phyloP scores from a whole-genome alignment of 2,888 invertebrate species.

The Drosophila gaucha region DNA sequence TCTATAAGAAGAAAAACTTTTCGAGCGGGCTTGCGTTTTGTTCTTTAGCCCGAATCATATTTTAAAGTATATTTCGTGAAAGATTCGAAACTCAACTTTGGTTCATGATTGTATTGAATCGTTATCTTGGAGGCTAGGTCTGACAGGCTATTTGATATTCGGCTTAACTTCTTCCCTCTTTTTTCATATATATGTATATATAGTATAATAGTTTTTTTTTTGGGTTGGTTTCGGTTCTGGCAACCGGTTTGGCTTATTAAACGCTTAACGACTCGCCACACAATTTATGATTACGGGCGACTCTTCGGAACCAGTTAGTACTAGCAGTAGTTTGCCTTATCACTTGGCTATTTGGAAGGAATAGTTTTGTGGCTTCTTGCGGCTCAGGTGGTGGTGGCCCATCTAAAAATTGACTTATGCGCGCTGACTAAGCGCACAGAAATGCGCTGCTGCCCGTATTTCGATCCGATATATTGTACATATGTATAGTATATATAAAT shows the following conservation, averaged over 20 bases:
- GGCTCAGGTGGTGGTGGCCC: conserved; percentile 1
- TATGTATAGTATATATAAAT: neutral
- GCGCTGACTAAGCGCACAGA: conserved; percentile 48
- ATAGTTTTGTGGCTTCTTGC: conserved; percentile 5
- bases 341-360: conserved; percentile 43
- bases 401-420: conserved; percentile 10
- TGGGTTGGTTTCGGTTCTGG: conserved; percentile 11
- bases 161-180: neutral
- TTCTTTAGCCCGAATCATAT: too few species aligned
- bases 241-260: conserved; percentile 54
- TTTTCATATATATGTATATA: neutral
- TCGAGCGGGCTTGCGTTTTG: too few species aligned
- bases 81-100: too few species aligned
- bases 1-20: too few species aligned
- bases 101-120: too few species aligned
- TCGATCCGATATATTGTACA: conserved; percentile 8
- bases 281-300: conserved; percentile 50
- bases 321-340: conserved; percentile 58
- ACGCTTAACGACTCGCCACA: conserved; percentile 45
- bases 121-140: neutral
- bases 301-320: conserved; percentile 53
- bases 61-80: too few species aligned
- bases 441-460: conserved; percentile 24
- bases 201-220: neutral
- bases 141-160: conserved; percentile 3